Evolutionary conservation across 35 echinoderm and acorn worm genomes (phyloP).

Genomic region (Apostichopus californicus): DNA sequence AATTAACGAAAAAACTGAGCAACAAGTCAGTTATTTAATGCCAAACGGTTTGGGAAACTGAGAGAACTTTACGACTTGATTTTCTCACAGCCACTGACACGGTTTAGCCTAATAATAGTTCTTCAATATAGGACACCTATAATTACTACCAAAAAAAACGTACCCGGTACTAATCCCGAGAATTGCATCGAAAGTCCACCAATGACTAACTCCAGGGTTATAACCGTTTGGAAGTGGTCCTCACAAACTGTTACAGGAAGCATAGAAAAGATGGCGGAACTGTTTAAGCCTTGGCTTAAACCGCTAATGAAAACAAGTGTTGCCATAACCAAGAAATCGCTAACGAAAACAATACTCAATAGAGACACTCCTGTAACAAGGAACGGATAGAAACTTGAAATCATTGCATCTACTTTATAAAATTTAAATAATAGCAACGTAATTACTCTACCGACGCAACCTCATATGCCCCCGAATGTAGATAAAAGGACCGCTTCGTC

Average conservation of each 20-base stretch:
- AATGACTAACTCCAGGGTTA: not conserved
- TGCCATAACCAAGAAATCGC: not conserved
- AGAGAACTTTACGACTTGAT: too few species aligned
- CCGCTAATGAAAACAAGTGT: not conserved
- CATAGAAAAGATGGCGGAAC: not conserved
- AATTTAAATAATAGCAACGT: not conserved
- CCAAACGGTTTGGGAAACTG: too few species aligned
- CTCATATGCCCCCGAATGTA: not conserved
- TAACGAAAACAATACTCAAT: not conserved
- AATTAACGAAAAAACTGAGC: too few species aligned
- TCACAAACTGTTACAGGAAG: not conserved
- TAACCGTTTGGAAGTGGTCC: not conserved
- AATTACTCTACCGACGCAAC: not conserved
- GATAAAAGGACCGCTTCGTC: not conserved
- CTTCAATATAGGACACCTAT: too few species aligned
- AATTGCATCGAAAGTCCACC: not conserved
- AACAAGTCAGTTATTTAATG: too few species aligned
- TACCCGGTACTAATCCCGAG: not conserved
- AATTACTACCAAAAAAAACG: not conserved
- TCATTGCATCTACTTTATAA: not conserved
- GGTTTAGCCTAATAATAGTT: too few species aligned
- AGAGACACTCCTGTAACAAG: constrained; percentile 3
- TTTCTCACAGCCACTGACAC: too few species aligned
- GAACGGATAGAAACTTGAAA: not conserved
- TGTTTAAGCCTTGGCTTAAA: not conserved